A percentile compares a stretch with the other conserved stretches of the same genome.
Evolutionary conservation across 1,140 invertebrate genomes (phyloP).

Genomic region (Heliconius nattereri): DNA sequence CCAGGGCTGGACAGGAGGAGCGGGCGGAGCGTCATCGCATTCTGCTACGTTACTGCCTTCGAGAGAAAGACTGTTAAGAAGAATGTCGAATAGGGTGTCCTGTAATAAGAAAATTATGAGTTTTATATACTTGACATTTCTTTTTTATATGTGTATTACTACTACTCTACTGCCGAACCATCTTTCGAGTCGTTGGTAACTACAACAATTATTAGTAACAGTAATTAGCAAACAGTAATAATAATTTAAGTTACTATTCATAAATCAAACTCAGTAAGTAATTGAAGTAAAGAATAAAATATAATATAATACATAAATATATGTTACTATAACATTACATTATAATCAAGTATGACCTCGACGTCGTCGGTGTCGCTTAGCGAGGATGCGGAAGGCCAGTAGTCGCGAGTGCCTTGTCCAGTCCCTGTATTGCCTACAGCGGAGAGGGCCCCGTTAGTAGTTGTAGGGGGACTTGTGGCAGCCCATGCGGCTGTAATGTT

Average conservation of each 20-base stretch:
- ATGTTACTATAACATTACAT: constrained; percentile 51
- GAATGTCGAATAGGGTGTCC: constrained; percentile 73
- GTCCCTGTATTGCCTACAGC: constrained; percentile 33
- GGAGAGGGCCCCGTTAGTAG: neutral
- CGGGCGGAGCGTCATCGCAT: constrained; percentile 48
- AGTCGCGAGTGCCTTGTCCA: constrained; percentile 37
- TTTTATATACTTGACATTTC: too few species aligned
- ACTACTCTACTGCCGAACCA: too few species aligned
- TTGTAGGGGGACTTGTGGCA: neutral
- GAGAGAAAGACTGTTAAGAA: constrained; percentile 65
- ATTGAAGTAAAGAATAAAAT: too few species aligned
- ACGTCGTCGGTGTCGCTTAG: constrained; percentile 68
- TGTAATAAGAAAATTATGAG: constrained; percentile 35
- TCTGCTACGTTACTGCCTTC: constrained; percentile 45
- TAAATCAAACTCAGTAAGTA: too few species aligned
- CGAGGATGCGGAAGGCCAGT: constrained; percentile 60
- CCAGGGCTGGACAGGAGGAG: constrained; percentile 62
- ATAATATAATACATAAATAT: too few species aligned
- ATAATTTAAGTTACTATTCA: too few species aligned
- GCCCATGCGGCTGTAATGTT: constrained; percentile 8
- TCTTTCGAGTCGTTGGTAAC: too few species aligned
- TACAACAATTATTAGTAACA: too few species aligned
- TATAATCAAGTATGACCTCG: constrained; percentile 66
- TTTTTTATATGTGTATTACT: too few species aligned
- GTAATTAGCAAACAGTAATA: too few species aligned